Percentiles rank a stretch among this genome's conserved stretches.
phyloP scores from a whole-genome alignment of 2,888 invertebrate genomes.

The Macrosiphum euphorbiae region DNA sequence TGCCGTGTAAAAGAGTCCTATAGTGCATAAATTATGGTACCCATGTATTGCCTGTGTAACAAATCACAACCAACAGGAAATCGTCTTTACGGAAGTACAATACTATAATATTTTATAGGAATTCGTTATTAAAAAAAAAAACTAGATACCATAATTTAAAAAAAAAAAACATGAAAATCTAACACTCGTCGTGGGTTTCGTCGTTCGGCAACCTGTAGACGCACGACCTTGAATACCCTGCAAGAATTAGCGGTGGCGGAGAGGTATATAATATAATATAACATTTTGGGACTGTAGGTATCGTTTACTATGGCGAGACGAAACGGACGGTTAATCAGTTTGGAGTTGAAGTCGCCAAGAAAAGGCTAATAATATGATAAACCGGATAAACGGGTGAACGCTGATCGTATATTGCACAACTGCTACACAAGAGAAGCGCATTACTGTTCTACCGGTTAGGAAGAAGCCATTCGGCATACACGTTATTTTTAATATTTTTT shows the following conservation, averaged over 20 bases:
- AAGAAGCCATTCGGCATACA: background rate
- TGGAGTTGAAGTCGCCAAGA: background rate
- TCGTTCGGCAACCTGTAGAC: background rate
- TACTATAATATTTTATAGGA: too few relatives aligned
- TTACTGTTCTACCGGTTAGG: background rate
- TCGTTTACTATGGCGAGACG: background rate
- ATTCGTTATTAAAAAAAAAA: background rate
- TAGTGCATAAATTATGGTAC: background rate
- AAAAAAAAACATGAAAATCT: background rate
- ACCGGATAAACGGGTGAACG: background rate
- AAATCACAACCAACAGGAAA: background rate
- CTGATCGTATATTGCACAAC: background rate
- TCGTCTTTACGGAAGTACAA: background rate
- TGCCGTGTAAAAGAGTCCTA: background rate
- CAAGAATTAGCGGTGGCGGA: background rate
- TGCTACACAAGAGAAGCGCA: background rate
- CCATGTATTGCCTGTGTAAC: background rate
- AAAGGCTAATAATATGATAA: background rate
- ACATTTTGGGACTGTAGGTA: background rate
- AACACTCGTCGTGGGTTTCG: background rate
- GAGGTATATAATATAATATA: background rate
- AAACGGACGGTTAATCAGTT: background rate
- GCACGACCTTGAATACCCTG: background rate
- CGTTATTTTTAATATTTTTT: background rate
- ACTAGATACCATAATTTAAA: background rate